Base-by-base conservation (phyloP, 2,797 vertebrate genomes). In the Acanthopagrus latus region DNA sequence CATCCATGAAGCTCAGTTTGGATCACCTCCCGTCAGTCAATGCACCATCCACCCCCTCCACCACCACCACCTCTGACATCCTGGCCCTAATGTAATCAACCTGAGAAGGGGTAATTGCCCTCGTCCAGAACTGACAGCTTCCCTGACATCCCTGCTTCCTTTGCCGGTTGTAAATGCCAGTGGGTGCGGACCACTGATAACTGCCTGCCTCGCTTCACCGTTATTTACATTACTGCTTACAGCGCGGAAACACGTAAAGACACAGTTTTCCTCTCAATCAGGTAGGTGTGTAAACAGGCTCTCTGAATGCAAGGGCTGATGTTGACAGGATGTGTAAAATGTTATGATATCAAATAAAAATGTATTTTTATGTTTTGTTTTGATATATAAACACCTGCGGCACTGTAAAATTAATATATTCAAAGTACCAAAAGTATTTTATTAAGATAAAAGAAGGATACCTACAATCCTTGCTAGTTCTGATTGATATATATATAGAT, bases 141-240 rank as follows among this genome's bases (percentile, higher is more conserved):
- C 93, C 93, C 93, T 94, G 94, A 95, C 94, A 93, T 95, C 95
- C 95, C 92, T 74, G 94, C 95, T 96, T 96, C 96, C 95, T 96
- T 90, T 84, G 86, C 86, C 72, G 87, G 95, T 90, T 93, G 94
- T 96, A 96, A 96, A 97, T 95, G 94, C 93, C 91, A 91, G 1
- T 41, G 91, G 86, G 94, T 89, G 84, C 88, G 84, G 94, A 94
- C 70, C 87, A 89, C 89, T 87, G 91, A 94, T 95, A 93, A 94
- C 95, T 78, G 94, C 93, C 94, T 84, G 91, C 93, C 86, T 92
- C 89, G 86, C 87, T 82, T 76, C 86, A 74, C 85, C 69, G 68
- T 87, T 95, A 95, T 95, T 96, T 95, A 96, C 94, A 93, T 93
- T 95, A 92, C 76, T 93, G 94, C 93, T 95, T 92, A 92, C 92